phyloP scores from a whole-genome alignment of 2,797 vertebrate genomes.

The Coregonus sp. region DNA sequence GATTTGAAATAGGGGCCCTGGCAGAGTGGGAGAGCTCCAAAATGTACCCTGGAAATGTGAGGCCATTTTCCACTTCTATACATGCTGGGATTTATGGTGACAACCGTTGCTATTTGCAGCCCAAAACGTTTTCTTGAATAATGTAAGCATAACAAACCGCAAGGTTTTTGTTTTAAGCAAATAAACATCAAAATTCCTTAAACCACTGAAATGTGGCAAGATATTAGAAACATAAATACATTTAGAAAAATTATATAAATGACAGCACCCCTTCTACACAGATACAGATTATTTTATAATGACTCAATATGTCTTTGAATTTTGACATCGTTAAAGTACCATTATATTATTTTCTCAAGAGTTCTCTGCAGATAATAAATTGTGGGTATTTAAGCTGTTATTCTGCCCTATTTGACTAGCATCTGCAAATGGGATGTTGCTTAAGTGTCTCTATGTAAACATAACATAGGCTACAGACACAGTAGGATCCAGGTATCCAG shows the following conservation, averaged over 20 bases:
- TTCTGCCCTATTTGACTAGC: neutral
- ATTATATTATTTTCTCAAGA: slow-evolving; percentile 42
- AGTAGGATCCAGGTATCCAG: neutral
- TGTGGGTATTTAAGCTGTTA: slow-evolving; percentile 26
- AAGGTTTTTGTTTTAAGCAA: slow-evolving; percentile 69
- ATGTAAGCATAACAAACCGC: slow-evolving; percentile 75
- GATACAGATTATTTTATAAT: slow-evolving; percentile 43
- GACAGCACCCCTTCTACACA: slow-evolving; percentile 52
- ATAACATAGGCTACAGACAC: too few species aligned
- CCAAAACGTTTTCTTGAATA: slow-evolving; percentile 60
- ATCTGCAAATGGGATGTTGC: slow-evolving; percentile 16
- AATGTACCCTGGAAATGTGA: slow-evolving; percentile 52
- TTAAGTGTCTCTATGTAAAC: neutral
- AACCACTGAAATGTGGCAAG: slow-evolving; percentile 72
- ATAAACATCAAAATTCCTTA: slow-evolving; percentile 70
- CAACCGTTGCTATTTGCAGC: slow-evolving; percentile 72
- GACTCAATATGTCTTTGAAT: slow-evolving; percentile 40
- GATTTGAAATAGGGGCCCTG: slow-evolving; percentile 2
- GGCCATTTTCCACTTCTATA: slow-evolving; percentile 66
- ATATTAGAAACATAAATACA: slow-evolving; percentile 69
- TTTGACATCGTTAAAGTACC: slow-evolving; percentile 53
- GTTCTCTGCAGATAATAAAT: slow-evolving; percentile 42
- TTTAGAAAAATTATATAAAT: slow-evolving; percentile 71
- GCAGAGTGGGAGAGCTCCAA: slow-evolving; percentile 39
- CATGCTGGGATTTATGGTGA: slow-evolving; percentile 72